phyloP scores from a whole-genome alignment of 2,113 vertebrate genomes.

The Phoenicopterus ruber region DNA sequence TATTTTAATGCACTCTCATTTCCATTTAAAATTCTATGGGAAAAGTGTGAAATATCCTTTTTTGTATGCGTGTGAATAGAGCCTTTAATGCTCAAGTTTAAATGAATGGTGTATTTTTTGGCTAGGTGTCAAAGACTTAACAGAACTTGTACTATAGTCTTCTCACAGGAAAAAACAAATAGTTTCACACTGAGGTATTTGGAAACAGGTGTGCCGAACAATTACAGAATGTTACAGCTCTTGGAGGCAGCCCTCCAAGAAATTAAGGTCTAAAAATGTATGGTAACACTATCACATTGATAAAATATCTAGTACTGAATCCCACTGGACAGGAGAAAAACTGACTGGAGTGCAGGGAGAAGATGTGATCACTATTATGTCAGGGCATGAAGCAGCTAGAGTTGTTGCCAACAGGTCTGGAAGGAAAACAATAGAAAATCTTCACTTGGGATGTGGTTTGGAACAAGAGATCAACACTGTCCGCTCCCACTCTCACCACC shows the following conservation, averaged over 20 bases:
- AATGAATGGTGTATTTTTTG: slow-evolving; percentile 77
- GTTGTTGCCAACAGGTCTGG: neutral
- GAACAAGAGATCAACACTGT: neutral
- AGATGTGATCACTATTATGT: slow-evolving; percentile 16
- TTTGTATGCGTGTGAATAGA: slow-evolving; percentile 66
- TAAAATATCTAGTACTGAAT: slow-evolving; percentile 53
- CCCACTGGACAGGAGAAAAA: slow-evolving; percentile 25
- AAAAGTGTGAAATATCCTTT: slow-evolving; percentile 65
- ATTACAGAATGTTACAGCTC: slow-evolving; percentile 71
- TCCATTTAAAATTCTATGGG: slow-evolving; percentile 69
- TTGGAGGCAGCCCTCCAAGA: slow-evolving; percentile 64
- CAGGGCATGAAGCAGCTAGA: neutral
- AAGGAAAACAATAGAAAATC: neutral
- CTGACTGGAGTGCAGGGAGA: neutral
- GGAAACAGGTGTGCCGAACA: slow-evolving; percentile 77
- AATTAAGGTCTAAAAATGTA: slow-evolving; percentile 54
- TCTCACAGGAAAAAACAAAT: slow-evolving; percentile 76
- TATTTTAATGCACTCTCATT: slow-evolving; percentile 36
- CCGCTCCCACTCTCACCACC: neutral
- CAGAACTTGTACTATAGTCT: slow-evolving; percentile 74
- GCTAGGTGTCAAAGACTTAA: slow-evolving; percentile 73
- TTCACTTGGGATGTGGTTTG: neutral
- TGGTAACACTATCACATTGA: slow-evolving; percentile 58
- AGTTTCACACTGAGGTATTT: slow-evolving; percentile 78
- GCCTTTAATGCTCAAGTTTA: slow-evolving; percentile 70